A percentile compares a stretch with the other conserved stretches of the same genome.
Conservation (phyloP, 2,113 vertebrate species). For the Ceratotherium simum region DNA sequence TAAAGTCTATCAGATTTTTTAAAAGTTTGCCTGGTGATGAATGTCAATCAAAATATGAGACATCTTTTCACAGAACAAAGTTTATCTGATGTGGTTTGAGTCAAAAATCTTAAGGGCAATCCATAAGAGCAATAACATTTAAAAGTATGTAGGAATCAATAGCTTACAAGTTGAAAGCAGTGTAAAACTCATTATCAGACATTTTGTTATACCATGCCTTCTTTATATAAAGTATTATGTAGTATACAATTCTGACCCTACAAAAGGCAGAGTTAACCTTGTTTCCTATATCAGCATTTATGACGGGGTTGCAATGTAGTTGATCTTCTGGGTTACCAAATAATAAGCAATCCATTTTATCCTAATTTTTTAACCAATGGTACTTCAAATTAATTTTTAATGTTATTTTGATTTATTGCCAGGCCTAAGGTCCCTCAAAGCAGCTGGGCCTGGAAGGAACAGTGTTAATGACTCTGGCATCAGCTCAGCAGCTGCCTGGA, state of each 20-base stretch:
- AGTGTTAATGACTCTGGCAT: constrained; percentile 59
- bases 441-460: constrained; percentile 54
- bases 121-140: neutral
- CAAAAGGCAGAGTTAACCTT: neutral
- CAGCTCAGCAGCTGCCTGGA: constrained; percentile 69
- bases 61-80: neutral
- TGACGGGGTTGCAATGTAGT: neutral
- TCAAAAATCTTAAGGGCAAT: neutral
- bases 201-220: neutral
- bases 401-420: constrained; percentile 69
- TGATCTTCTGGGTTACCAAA: neutral
- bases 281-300: neutral
- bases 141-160: neutral
- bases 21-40: neutral
- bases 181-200: neutral
- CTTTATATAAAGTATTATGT: neutral
- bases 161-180: neutral
- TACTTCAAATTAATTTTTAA: constrained; percentile 54
- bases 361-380: constrained; percentile 29
- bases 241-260: neutral
- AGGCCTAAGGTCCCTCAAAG: neutral
- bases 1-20: neutral
- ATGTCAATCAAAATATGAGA: neutral
- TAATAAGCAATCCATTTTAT: constrained; percentile 3
- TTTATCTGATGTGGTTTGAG: neutral